Percentiles rank a stretch among this genome's conserved stretches.
These are phyloP conservation scores for Argyrosomus regius DNA, from an alignment of 2,797 vertebrate genomes.

Conservation along the genomic window DNA sequence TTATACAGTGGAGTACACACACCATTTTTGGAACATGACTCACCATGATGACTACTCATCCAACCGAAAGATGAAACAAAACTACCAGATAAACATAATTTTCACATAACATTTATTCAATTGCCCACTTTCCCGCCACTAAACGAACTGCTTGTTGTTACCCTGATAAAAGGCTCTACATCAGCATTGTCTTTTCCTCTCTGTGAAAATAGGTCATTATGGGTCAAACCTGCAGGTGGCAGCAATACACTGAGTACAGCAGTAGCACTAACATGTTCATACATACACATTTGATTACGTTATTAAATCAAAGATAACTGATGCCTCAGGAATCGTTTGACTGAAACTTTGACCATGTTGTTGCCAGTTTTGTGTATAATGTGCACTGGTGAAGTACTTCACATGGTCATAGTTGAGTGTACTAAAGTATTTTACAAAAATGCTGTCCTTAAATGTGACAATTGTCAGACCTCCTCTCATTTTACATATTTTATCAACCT, in stretches of 20 bases:
- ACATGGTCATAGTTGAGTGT: background rate
- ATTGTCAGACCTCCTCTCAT: background rate
- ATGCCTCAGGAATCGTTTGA: background rate
- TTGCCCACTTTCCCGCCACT: conserved; percentile 29
- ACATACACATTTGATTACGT: background rate
- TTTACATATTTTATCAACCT: background rate
- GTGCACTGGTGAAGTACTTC: background rate
- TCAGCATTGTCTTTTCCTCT: background rate
- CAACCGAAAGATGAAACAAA: conserved; percentile 32
- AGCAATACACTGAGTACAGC: conserved; percentile 10
- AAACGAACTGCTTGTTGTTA: conserved; percentile 28
- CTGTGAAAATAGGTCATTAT: conserved; percentile 13
- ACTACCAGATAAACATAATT: conserved; percentile 36
- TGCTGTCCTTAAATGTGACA: background rate
- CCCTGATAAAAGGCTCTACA: background rate
- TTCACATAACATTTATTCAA: conserved; percentile 41
- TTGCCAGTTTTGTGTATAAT: conserved; percentile 8
- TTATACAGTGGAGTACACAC: conserved; percentile 33
- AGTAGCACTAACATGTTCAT: background rate
- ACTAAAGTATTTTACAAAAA: background rate
- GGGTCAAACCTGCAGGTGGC: conserved; percentile 14
- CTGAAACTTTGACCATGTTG: background rate
- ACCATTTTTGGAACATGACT: conserved; percentile 58
- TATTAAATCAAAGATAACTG: background rate
- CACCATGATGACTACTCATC: conserved; percentile 46